phyloP scores from a whole-genome alignment of 2,113 vertebrate genomes.

The Struthio camelus region DNA sequence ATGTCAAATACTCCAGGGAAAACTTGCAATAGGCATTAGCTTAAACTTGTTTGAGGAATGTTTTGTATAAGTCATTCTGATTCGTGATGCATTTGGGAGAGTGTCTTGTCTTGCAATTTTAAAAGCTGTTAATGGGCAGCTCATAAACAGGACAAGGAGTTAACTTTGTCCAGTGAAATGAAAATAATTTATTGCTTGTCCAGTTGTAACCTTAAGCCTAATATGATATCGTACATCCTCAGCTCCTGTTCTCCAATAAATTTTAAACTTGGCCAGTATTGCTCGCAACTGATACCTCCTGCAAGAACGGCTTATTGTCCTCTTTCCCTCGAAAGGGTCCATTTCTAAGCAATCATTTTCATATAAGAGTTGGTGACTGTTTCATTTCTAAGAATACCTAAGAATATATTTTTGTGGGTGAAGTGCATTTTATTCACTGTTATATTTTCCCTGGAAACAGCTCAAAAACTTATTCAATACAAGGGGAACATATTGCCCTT shows the following conservation, averaged over 20 bases:
- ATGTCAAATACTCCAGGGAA: neutral
- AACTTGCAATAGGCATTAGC: conserved; percentile 11
- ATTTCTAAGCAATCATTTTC: conserved; percentile 35
- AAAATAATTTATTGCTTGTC: neutral
- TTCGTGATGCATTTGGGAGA: neutral
- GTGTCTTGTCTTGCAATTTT: conserved; percentile 14
- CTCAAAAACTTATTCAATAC: neutral
- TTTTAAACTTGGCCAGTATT: conserved; percentile 1
- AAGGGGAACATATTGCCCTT: neutral
- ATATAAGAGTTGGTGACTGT: conserved; percentile 22
- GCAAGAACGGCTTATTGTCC: conserved; percentile 44
- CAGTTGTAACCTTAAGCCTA: neutral
- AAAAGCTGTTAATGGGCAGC: neutral
- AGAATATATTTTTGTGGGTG: conserved; percentile 21
- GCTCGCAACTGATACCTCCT: neutral
- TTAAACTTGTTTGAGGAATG: conserved; percentile 13
- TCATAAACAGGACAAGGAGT: neutral
- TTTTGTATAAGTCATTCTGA: conserved; percentile 10
- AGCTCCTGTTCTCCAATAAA: neutral
- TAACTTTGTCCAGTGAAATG: neutral
- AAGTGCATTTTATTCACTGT: conserved; percentile 13
- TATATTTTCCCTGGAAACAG: conserved; percentile 33
- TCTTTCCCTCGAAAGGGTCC: neutral
- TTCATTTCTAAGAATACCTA: neutral
- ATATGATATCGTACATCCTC: neutral